These are phyloP conservation scores for Steinernema khuongi DNA, from an alignment of 1,140 invertebrate genomes.

Conservation along the genomic window DNA sequence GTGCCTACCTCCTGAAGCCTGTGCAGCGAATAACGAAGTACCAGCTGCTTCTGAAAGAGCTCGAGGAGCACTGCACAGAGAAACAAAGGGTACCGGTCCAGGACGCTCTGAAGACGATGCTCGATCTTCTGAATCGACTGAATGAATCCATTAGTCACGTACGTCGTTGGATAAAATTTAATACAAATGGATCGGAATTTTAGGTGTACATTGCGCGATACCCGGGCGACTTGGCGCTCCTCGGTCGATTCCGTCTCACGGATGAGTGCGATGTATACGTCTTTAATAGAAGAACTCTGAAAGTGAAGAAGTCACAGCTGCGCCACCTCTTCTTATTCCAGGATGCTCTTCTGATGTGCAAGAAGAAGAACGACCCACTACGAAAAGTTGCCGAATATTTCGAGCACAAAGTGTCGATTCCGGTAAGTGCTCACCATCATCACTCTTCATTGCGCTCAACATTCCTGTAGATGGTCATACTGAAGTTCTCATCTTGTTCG, in stretches of 20 bases:
- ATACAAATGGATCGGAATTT: background rate
- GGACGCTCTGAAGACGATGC: constrained; percentile 38
- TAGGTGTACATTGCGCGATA: background rate
- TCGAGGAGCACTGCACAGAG: constrained; percentile 38
- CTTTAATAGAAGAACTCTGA: constrained; percentile 42
- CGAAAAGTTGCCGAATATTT: constrained; percentile 49
- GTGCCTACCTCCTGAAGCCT: constrained; percentile 95
- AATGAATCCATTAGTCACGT: constrained; percentile 57
- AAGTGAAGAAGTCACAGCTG: background rate
- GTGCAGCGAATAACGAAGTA: constrained; percentile 99
- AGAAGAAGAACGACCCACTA: constrained; percentile 36
- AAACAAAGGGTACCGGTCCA: constrained; percentile 25
- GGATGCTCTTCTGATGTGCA: constrained; percentile 55
- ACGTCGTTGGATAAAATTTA: constrained; percentile 54
- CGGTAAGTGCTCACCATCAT: constrained; percentile 23
- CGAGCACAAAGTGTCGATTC: constrained; percentile 56
- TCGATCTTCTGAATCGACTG: constrained; percentile 52
- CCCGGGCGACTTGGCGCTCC: constrained; percentile 44
- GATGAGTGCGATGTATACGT: constrained; percentile 53
- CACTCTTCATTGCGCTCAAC: background rate
- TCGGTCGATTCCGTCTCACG: constrained; percentile 52
- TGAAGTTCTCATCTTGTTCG: background rate
- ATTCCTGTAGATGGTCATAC: background rate
- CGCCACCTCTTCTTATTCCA: constrained; percentile 56
- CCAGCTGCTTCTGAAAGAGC: constrained; percentile 88